These are phyloP conservation scores for Rhinichthys klamathensis DNA, from an alignment of 2,113 vertebrate species.

Conservation along the genomic window DNA sequence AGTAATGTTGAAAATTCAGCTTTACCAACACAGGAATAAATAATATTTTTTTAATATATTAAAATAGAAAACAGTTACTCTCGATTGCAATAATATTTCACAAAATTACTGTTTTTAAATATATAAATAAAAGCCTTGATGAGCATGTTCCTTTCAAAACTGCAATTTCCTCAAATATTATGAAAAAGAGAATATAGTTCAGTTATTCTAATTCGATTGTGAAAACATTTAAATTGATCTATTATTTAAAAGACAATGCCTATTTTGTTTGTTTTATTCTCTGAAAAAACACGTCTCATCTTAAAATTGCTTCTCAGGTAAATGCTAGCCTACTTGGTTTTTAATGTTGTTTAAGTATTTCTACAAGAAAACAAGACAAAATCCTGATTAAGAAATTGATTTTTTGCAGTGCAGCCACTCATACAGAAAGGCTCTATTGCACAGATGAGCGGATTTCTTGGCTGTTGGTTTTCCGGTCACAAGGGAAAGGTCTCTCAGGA, in stretches of 20 bases:
- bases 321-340: not conserved
- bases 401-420: not conserved
- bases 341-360: not conserved
- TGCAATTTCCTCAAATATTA: not conserved
- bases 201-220: too few relatives aligned
- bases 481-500: conserved; percentile 2
- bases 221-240: too few relatives aligned
- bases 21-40: not conserved
- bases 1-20: not conserved
- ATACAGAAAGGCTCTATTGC: conserved; percentile 8
- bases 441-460: conserved; percentile 17
- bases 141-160: not conserved
- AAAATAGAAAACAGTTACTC: not conserved
- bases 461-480: conserved; percentile 8
- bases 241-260: too few relatives aligned
- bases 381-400: not conserved
- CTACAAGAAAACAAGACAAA: not conserved
- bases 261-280: not conserved
- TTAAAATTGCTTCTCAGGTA: conserved; percentile 20
- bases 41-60: not conserved
- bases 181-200: not conserved
- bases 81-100: not conserved
- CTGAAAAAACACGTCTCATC: not conserved
- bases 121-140: not conserved
- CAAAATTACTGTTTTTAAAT: not conserved